Base-by-base conservation (phyloP, 2,888 invertebrate species). In the Temnothorax ravouxi region DNA sequence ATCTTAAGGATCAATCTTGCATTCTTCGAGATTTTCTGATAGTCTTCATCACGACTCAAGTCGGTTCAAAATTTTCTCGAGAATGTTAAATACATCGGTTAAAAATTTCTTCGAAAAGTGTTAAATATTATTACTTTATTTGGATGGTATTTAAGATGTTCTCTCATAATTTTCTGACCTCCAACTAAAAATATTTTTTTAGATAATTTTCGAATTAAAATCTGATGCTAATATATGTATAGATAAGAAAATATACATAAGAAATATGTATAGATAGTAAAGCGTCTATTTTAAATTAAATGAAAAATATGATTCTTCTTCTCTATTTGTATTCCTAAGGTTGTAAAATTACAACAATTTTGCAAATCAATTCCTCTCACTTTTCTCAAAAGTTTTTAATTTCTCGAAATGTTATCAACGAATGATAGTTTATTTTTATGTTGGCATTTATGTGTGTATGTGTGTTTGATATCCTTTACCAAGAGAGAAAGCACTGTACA, bases 231-330 rank as follows among this genome's bases (percentile, higher is more conserved):
- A 18, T 9, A 29, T 0, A n/a, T n/a, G n/a, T n/a, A n/a, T n/a
- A n/a, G n/a, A n/a, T n/a, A n/a, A n/a, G n/a, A n/a, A n/a, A n/a
- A n/a, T n/a, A n/a, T n/a, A n/a, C n/a, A n/a, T n/a, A n/a, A n/a
- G n/a, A n/a, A n/a, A n/a, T n/a, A n/a, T n/a, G n/a, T n/a, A n/a
- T n/a, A n/a, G n/a, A n/a, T n/a, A 61, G n/a, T 3, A 29, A 44
- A 52, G 5, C 11, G 2, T 59, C 15, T 13, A 47, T 11, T 75
- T 61, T 9, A 75, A 34, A 74, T 38, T 44, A 74, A 59, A 71
- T 25, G 9, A 21, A 81, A 84, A 67, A 29, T 56, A 56, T 11
- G 3, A 2, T 25, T 11, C 1, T 69, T 4, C 5, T 38, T 71
- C 9, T 38, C 15, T 34, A 38, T 25, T 21, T 71, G 3, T 13